A percentile compares a stretch with the other conserved stretches of the same genome.
Conservation (phyloP, 1,140 invertebrate genomes). For the Ephestia elutella region DNA sequence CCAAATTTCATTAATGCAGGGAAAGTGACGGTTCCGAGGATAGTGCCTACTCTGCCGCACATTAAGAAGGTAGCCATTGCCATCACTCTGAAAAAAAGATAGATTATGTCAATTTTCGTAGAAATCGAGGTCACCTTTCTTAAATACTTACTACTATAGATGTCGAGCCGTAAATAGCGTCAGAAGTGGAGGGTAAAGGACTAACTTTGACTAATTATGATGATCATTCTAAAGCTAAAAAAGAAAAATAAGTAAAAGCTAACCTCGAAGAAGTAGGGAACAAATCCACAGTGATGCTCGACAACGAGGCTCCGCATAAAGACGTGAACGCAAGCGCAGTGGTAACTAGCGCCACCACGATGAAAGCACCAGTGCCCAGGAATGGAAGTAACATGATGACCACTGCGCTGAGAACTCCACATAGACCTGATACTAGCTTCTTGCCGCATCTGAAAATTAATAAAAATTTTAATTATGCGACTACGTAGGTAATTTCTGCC, state of each 20-base stretch:
- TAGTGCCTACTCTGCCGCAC: conserved; percentile 61
- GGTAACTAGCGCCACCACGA: conserved; percentile 62
- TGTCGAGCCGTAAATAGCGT: too few relatives aligned
- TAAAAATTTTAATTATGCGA: not conserved
- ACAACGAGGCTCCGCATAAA: conserved; percentile 57
- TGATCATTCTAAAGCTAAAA: not conserved
- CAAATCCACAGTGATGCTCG: conserved; percentile 69
- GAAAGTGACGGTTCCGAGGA: conserved; percentile 61
- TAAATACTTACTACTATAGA: too few relatives aligned
- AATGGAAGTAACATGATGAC: conserved; percentile 56
- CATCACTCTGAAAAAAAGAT: conserved; percentile 55
- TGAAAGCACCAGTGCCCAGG: conserved; percentile 52
- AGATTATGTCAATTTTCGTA: too few relatives aligned
- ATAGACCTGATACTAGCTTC: conserved; percentile 60
- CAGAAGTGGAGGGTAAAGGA: too few relatives aligned
- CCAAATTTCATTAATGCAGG: conserved; percentile 64
- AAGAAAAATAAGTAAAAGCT: not conserved
- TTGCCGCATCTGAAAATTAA: conserved; percentile 63
- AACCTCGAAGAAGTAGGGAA: conserved; percentile 76
- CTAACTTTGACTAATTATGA: too few relatives aligned
- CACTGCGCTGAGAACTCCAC: conserved; percentile 54
- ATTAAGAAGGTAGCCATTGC: conserved; percentile 67
- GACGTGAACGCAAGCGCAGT: conserved; percentile 67
- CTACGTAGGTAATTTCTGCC: too few relatives aligned
- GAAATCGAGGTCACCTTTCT: too few relatives aligned